phyloP scores from a whole-genome alignment of 1,140 invertebrate species.

The Tribolium madens region DNA sequence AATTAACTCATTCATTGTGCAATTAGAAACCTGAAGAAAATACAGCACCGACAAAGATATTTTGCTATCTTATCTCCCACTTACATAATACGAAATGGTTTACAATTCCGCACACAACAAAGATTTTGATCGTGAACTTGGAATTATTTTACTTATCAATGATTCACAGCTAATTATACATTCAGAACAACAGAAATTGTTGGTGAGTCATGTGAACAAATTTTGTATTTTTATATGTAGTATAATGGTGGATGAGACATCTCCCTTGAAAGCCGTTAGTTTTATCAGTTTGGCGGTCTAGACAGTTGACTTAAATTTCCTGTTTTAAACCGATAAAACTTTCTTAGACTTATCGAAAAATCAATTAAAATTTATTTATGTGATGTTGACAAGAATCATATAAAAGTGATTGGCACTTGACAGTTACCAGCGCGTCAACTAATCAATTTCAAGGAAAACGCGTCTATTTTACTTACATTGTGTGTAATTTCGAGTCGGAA shows the following conservation, averaged over 20 bases:
- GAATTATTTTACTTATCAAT: conserved; percentile 19
- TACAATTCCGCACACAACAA: not conserved
- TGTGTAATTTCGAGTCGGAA: not conserved
- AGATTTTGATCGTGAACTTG: conserved; percentile 17
- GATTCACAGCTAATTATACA: conserved; percentile 23
- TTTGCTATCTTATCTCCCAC: not conserved
- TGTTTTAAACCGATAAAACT: too few species aligned
- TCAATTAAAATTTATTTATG: not conserved
- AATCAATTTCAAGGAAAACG: conserved; percentile 41
- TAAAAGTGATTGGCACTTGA: conserved; percentile 9
- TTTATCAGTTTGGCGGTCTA: too few species aligned
- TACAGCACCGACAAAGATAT: not conserved
- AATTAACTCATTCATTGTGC: conserved; percentile 2
- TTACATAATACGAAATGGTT: not conserved
- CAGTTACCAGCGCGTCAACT: conserved; percentile 1
- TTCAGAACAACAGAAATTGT: conserved; percentile 8
- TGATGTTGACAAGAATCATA: conserved; percentile 9
- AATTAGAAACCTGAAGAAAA: not conserved
- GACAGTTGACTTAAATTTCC: too few species aligned
- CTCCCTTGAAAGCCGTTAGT: too few species aligned
- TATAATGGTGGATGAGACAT: too few species aligned
- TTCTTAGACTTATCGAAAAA: conserved; percentile 1
- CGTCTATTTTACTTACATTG: conserved; percentile 16
- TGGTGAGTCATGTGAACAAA: conserved; percentile 12
- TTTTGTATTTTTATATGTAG: not conserved